Evolutionary conservation across 2,797 vertebrate genomes (phyloP).

Genomic region (Sebastiscus tertius): DNA sequence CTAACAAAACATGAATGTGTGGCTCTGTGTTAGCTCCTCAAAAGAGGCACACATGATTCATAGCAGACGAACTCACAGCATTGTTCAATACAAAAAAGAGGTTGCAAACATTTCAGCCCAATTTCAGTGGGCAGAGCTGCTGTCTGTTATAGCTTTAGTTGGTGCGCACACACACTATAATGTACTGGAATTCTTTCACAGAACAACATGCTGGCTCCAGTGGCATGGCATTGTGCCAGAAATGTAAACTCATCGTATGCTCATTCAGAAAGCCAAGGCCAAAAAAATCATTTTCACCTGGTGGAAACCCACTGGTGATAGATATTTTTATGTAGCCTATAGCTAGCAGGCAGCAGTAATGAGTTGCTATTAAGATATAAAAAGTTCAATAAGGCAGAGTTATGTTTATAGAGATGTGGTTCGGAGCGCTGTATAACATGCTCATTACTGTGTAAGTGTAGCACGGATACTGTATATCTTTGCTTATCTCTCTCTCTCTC

Average conservation of each 20-base stretch:
- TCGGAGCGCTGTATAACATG: background rate
- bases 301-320: background rate
- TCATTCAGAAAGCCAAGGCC: background rate
- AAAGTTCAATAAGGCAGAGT: background rate
- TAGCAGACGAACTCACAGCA: background rate
- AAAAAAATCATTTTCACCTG: background rate
- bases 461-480: background rate
- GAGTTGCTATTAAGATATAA: background rate
- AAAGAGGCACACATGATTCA: background rate
- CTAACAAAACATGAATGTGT: background rate
- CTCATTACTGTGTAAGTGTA: background rate
- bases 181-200: background rate
- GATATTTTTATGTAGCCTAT: background rate
- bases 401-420: background rate
- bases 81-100: background rate
- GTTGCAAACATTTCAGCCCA: background rate
- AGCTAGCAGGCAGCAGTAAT: background rate
- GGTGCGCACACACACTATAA: background rate
- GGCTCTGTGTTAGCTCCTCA: background rate
- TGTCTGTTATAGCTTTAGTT: background rate
- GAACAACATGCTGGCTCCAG: background rate
- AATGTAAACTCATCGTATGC: background rate
- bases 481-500: background rate
- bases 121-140: background rate
- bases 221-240: background rate